These are phyloP conservation scores for Propsilocerus akamusi DNA, from an alignment of 1,140 invertebrate genomes.

Conservation along the genomic window DNA sequence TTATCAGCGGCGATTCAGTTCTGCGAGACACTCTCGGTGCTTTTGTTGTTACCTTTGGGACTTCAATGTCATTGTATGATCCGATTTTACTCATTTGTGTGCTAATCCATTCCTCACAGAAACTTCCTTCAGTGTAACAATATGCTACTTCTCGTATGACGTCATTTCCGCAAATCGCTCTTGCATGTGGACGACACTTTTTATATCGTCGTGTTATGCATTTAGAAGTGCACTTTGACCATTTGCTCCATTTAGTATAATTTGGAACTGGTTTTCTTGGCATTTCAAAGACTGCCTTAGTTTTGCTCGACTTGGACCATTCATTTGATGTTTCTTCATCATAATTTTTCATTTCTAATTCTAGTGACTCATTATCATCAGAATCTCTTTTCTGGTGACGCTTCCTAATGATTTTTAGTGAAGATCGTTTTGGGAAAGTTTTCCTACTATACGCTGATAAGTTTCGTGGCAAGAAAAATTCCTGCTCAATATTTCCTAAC, in stretches of 20 bases:
- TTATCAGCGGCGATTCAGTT: not conserved
- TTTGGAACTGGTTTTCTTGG: slow-evolving; percentile 11
- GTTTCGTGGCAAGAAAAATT: not conserved
- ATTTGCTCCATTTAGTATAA: slow-evolving; percentile 26
- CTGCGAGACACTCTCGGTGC: slow-evolving; percentile 11
- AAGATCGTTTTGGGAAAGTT: too few species aligned
- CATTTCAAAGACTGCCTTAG: slow-evolving; percentile 6
- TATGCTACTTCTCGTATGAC: slow-evolving; percentile 63
- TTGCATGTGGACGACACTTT: slow-evolving; percentile 48
- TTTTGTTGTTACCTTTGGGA: not conserved
- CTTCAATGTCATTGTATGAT: not conserved
- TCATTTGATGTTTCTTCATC: not conserved
- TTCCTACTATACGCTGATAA: not conserved
- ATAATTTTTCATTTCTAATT: too few species aligned
- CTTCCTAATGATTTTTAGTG: too few species aligned
- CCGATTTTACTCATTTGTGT: slow-evolving; percentile 18
- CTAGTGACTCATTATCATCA: too few species aligned
- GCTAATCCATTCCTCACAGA: slow-evolving; percentile 57
- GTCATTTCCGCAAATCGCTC: slow-evolving; percentile 49
- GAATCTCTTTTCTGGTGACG: too few species aligned
- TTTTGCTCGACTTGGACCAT: not conserved
- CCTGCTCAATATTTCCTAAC: not conserved
- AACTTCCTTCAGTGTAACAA: slow-evolving; percentile 62
- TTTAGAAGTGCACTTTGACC: slow-evolving; percentile 24
- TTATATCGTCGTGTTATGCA: slow-evolving; percentile 26